Percentiles rank a stretch among this genome's conserved stretches.
These are phyloP conservation scores for Lithophane socia DNA, from an alignment of 2,888 invertebrate species.

Conservation along the genomic window DNA sequence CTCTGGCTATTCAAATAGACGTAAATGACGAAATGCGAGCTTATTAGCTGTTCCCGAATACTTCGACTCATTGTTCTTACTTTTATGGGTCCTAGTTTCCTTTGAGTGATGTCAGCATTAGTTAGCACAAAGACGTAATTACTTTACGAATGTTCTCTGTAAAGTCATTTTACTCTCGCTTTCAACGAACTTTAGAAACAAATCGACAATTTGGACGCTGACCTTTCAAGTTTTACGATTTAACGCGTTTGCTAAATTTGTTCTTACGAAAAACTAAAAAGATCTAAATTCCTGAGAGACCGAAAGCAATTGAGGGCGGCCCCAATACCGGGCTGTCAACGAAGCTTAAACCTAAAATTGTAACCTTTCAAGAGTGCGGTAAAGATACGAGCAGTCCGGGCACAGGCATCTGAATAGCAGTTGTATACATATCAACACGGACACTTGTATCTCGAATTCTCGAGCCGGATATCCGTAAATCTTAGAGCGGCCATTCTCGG, in stretches of 20 bases:
- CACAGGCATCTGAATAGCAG: constrained; percentile 39
- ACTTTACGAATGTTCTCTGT: constrained; percentile 48
- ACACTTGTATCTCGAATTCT: constrained; percentile 41
- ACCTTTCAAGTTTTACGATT: constrained; percentile 36
- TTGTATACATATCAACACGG: constrained; percentile 62
- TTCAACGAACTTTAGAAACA: constrained; percentile 29
- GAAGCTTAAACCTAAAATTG: constrained; percentile 21
- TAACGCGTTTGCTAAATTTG: constrained; percentile 28
- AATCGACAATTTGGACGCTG: constrained; percentile 36
- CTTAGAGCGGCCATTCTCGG: constrained; percentile 53
- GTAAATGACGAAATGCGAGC: constrained; percentile 61
- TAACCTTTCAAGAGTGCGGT: constrained; percentile 19
- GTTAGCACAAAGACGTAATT: constrained; percentile 53
- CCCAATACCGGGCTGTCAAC: constrained; percentile 10
- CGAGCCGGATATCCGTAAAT: constrained; percentile 72
- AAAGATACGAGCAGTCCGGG: constrained; percentile 23
- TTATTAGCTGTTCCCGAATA: constrained; percentile 59
- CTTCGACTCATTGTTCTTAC: constrained; percentile 51
- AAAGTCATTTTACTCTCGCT: constrained; percentile 42
- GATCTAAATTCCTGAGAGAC: constrained; percentile 11
- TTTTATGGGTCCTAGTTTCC: constrained; percentile 53
- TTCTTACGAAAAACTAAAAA: constrained; percentile 23
- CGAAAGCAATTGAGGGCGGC: background rate
- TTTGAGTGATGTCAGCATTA: constrained; percentile 57
- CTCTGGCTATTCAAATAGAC: constrained; percentile 67